Evolutionary conservation across 2,888 invertebrate species (phyloP).

Genomic region (Epirrita christyi): DNA sequence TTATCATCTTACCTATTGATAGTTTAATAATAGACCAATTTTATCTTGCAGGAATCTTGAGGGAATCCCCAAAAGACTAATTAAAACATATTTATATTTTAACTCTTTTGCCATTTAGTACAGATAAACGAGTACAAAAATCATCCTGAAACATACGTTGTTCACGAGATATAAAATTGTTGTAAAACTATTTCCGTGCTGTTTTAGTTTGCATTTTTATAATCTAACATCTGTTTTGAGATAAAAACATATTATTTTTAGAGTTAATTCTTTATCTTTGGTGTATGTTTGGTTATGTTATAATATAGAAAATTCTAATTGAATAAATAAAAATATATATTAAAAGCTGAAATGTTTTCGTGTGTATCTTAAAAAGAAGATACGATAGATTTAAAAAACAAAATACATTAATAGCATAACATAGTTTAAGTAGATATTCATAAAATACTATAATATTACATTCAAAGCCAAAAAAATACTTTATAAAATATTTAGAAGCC

Average conservation of each 20-base stretch:
- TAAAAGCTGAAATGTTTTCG: no score
- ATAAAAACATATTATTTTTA: no score
- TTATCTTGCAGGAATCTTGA: not conserved
- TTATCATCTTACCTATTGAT: not conserved
- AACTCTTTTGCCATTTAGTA: no score
- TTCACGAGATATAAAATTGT: not conserved
- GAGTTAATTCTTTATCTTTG: no score
- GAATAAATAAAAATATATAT: no score
- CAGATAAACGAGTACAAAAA: not conserved
- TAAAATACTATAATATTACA: constrained; percentile 15
- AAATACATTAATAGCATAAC: constrained; percentile 22
- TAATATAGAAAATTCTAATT: no score
- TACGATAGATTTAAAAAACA: constrained; percentile 1
- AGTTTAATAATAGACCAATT: not conserved
- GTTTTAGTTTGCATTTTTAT: not conserved
- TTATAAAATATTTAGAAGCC: constrained; percentile 36
- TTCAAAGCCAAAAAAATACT: constrained; percentile 28
- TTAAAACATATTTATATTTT: no score
- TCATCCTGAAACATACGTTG: not conserved
- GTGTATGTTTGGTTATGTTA: no score
- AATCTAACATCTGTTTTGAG: not conserved
- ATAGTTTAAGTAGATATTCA: constrained; percentile 8
- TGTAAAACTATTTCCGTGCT: not conserved
- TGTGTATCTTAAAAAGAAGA: not conserved
- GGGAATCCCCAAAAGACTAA: no score